These are phyloP conservation scores for Anastrepha ludens DNA, from an alignment of 1,140 invertebrate species.

Conservation along the genomic window DNA sequence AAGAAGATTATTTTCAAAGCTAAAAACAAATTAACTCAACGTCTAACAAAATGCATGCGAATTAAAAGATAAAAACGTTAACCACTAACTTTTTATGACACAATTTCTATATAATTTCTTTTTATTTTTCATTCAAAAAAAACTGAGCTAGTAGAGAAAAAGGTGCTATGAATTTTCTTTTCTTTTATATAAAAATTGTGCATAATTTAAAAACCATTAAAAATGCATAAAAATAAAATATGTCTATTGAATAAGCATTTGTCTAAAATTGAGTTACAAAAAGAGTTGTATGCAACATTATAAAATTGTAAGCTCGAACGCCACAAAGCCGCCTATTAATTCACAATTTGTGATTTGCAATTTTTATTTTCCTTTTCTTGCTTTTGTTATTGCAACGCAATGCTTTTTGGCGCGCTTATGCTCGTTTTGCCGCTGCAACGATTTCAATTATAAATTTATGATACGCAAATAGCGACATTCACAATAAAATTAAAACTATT, in stretches of 20 bases:
- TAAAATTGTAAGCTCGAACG: neutral
- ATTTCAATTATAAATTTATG: neutral
- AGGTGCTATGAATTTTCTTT: neutral
- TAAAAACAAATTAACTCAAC: conserved; percentile 45
- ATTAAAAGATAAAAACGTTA: neutral
- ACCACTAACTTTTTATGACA: neutral
- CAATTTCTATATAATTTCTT: neutral
- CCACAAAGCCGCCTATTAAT: neutral
- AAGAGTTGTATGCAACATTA: neutral
- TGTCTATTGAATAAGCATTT: neutral
- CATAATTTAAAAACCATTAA: too few relatives aligned
- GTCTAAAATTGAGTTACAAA: neutral
- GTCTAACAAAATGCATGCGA: conserved; percentile 41
- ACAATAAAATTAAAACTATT: neutral
- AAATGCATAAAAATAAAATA: neutral
- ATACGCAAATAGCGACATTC: neutral
- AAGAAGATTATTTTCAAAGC: neutral
- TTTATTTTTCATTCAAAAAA: neutral
- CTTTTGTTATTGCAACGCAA: neutral
- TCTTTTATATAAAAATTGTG: neutral
- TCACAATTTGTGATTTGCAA: neutral
- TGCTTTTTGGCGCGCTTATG: neutral
- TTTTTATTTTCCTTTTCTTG: neutral
- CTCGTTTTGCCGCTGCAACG: neutral
- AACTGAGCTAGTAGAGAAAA: neutral